Conservation (phyloP, 2,113 vertebrate species). For the Potamarius usumacintae region DNA sequence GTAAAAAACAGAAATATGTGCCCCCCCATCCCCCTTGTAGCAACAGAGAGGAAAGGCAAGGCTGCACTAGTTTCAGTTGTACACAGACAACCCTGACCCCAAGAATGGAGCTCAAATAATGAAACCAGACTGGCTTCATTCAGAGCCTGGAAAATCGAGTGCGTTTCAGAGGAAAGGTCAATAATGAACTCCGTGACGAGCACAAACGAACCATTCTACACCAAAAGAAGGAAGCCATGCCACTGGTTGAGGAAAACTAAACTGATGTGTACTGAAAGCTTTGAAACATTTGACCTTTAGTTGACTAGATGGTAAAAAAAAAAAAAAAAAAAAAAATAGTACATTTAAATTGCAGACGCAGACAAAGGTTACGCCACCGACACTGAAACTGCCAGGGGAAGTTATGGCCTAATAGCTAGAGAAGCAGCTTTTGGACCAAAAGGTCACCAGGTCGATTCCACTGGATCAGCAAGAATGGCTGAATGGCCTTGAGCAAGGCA, state of each 20-base stretch:
- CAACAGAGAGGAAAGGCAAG: slow-evolving; percentile 56
- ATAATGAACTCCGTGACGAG: neutral
- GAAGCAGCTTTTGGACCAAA: too few species aligned
- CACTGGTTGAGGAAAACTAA: neutral
- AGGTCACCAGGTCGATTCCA: too few species aligned
- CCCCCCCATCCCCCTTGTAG: slow-evolving; percentile 33
- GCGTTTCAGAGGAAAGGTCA: neutral
- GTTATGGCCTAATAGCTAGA: too few species aligned
- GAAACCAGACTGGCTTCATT: neutral
- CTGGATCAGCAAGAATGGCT: too few species aligned
- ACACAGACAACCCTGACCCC: neutral
- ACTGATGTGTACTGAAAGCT: neutral
- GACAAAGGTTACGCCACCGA: neutral
- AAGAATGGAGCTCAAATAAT: neutral
- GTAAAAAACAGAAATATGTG: slow-evolving; percentile 66
- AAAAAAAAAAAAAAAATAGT: too few species aligned
- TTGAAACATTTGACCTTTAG: neutral
- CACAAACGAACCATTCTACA: neutral
- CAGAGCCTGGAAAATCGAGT: neutral
- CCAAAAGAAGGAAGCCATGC: neutral
- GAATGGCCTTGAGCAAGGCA: too few species aligned
- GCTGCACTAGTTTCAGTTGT: slow-evolving; percentile 43
- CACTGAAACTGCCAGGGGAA: neutral
- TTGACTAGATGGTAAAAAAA: neutral
- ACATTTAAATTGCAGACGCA: neutral